Base-by-base conservation (phyloP, 2,797 vertebrate species). In the Lagorchestes hirsutus region DNA sequence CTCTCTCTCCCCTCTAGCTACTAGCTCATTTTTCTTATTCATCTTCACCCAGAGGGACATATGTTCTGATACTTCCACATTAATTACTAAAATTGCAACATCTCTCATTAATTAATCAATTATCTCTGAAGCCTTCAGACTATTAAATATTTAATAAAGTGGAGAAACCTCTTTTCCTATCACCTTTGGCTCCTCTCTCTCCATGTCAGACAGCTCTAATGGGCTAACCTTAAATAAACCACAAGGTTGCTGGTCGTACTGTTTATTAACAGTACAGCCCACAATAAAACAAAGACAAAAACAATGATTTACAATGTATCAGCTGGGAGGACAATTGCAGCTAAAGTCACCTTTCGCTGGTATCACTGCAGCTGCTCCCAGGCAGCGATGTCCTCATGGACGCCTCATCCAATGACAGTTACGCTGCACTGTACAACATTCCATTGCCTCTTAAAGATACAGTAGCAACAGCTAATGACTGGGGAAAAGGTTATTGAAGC, bases 51-150 rank as follows among this genome's bases (percentile, higher is more conserved):
- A n/a, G 62, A n/a, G 62, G 62, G 34, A 74, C 34, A 74, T 40
- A n/a, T 74, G 62, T 74, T n/a, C 62, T 74, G 62, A 74, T 74
- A 74, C n/a, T 74, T 74, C 34, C 62, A 74, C 62, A 74, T n/a
- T 74, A 74, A 74, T n/a, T 16, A 74, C 14, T 18, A n/a, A 74
- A 74, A 74, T 74, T 74, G 34, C 62, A 74, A n/a, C 62, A 74
- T 74, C 14, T 74, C 62, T n/a, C 62, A 74, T 74, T 74, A 67
- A n/a, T 67, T 67, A 74, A 74, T 74, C 62, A 74, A n/a, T 74
- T 74, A 74, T 74, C 34, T 74, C 62, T 18, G 16, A 40, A 40
- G n/a, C 67, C n/a, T n/a, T n/a, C 67, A 74, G n/a, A 74, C 67
- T n/a, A 40, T 74, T 74, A 74, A 74, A 74, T 74, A 40, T 74